Conservation (phyloP, 2,888 invertebrate species). For the Pharmacophagus antenor region DNA sequence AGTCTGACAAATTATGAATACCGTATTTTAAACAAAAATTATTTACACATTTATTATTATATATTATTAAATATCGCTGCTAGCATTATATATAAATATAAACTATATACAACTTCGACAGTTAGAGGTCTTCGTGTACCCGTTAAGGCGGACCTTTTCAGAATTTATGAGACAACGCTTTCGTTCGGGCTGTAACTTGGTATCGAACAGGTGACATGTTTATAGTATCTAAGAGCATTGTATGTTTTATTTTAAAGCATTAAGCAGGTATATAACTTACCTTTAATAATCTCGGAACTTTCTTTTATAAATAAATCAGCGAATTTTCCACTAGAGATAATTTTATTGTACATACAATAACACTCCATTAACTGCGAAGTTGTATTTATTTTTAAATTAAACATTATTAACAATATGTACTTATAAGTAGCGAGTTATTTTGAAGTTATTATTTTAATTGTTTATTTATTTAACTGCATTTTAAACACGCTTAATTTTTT, state of each 20-base stretch:
- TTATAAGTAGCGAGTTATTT: no score
- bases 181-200: slow-evolving; percentile 13
- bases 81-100: neutral
- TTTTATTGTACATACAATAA: no score
- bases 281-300: neutral
- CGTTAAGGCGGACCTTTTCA: slow-evolving; percentile 40
- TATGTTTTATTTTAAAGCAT: slow-evolving; percentile 2
- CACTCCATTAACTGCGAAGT: no score
- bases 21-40: no score
- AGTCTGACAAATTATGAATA: no score
- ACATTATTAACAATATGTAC: no score
- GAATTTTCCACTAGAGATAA: no score
- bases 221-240: slow-evolving; percentile 8
- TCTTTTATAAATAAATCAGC: neutral
- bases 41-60: no score
- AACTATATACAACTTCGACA: neutral
- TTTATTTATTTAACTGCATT: no score
- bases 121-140: slow-evolving; percentile 35
- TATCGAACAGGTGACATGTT: slow-evolving; percentile 21
- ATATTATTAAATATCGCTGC: neutral
- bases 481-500: no score
- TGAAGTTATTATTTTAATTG: no score
- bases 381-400: no score
- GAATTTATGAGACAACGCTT: slow-evolving; percentile 55
- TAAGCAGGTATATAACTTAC: neutral